A percentile compares a stretch with the other conserved stretches of the same genome.
Conservation (phyloP, 2,888 invertebrate genomes). For the Terebella lapidaria region DNA sequence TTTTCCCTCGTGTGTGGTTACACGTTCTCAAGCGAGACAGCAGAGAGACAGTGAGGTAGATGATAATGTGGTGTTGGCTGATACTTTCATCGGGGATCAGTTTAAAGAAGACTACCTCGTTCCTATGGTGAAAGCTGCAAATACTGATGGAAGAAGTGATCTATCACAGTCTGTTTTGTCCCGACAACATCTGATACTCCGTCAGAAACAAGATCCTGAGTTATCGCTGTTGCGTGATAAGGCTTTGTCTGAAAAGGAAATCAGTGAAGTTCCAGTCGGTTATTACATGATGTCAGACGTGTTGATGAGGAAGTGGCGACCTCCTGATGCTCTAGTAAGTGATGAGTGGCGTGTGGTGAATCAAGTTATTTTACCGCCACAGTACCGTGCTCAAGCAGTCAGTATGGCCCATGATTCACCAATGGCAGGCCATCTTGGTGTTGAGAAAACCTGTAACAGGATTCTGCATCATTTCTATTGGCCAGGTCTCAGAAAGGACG, state of each 20-base stretch:
- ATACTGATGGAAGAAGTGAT: too few species aligned
- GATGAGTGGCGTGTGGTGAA: too few species aligned
- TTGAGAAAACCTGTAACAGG: neutral
- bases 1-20: too few species aligned
- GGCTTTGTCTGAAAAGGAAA: neutral
- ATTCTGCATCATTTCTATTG: neutral
- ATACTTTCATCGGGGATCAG: too few species aligned
- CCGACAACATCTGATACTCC: neutral
- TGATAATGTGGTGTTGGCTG: too few species aligned
- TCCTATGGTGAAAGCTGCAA: too few species aligned
- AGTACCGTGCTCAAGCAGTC: neutral
- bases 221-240: neutral
- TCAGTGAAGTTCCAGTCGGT: neutral
- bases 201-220: neutral
- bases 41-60: too few species aligned
- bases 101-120: too few species aligned
- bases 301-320: slow-evolving; percentile 8
- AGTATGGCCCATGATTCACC: slow-evolving; percentile 2
- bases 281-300: slow-evolving; percentile 4
- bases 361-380: slow-evolving; percentile 7
- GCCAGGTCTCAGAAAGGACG: neutral
- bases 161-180: too few species aligned
- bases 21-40: too few species aligned
- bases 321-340: slow-evolving; percentile 1
- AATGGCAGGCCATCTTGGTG: neutral